phyloP scores from a whole-genome alignment of 1,140 invertebrate species.

The Drosophila equinoxialis region DNA sequence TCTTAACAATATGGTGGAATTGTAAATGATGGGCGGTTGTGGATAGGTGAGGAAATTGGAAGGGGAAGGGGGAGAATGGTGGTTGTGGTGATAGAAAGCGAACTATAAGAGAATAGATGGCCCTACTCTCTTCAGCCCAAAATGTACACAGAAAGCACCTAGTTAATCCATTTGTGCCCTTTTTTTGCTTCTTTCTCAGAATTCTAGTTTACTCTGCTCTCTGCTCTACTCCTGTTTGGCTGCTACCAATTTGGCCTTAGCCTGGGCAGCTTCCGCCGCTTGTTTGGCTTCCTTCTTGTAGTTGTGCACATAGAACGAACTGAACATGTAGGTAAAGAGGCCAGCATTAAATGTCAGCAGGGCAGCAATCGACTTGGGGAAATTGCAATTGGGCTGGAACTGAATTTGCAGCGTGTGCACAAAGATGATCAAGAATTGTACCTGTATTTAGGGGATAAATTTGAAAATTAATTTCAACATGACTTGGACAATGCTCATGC shows the following conservation, averaged over 20 bases:
- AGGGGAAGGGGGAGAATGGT: too few relatives aligned
- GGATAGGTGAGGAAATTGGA: not conserved
- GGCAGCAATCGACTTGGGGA: conserved; percentile 87
- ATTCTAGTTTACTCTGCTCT: not conserved
- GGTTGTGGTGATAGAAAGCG: not conserved
- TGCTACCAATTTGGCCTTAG: conserved; percentile 55
- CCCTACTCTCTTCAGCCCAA: conserved; percentile 13
- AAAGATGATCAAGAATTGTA: conserved; percentile 92
- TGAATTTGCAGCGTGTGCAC: conserved; percentile 87
- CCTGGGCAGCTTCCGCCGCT: conserved; percentile 39
- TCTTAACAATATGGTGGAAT: conserved; percentile 16
- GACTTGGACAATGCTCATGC: too few relatives aligned
- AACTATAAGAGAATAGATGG: too few relatives aligned
- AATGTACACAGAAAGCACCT: conserved; percentile 45
- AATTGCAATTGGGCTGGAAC: conserved; percentile 86
- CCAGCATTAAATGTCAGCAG: conserved; percentile 89
- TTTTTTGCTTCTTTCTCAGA: not conserved
- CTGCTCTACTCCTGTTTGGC: conserved; percentile 55
- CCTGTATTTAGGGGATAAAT: conserved; percentile 83
- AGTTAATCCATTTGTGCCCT: conserved; percentile 28
- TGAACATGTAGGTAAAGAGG: conserved; percentile 93
- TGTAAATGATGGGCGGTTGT: not conserved
- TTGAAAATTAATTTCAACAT: not conserved
- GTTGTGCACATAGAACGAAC: conserved; percentile 90
- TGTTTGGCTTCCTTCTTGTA: conserved; percentile 85